Percentiles rank a stretch among this genome's conserved stretches.
phyloP scores from a whole-genome alignment of 2,113 vertebrate genomes.

The Ailuropoda melanoleuca region DNA sequence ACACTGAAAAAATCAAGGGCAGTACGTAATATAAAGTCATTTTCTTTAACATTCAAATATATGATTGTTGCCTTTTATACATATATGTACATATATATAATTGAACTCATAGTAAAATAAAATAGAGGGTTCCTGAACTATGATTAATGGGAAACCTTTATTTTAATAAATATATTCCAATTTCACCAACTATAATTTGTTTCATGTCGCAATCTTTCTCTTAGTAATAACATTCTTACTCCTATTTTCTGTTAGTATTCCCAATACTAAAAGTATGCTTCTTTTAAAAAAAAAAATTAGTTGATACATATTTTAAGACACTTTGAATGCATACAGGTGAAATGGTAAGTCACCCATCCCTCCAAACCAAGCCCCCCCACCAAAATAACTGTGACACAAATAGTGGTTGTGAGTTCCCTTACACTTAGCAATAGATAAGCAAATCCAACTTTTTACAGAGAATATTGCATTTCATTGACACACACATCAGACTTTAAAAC shows the following conservation, averaged over 20 bases:
- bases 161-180: background rate
- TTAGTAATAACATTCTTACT: background rate
- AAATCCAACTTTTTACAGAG: background rate
- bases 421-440: background rate
- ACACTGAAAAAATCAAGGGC: background rate
- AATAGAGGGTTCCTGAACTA: background rate
- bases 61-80: background rate
- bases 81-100: background rate
- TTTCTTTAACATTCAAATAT: background rate
- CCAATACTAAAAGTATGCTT: background rate
- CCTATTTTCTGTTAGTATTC: background rate
- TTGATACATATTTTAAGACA: background rate
- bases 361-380: background rate
- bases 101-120: background rate
- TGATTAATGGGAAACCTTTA: background rate
- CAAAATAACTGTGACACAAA: background rate
- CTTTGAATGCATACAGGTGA: background rate
- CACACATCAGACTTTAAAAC: background rate
- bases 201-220: background rate
- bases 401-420: background rate
- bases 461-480: background rate
- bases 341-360: background rate
- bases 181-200: background rate
- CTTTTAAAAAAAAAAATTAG: constrained; percentile 7
- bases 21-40: background rate